These are phyloP conservation scores for Synergus gifuensis DNA, from an alignment of 2,888 invertebrate genomes.

Conservation along the genomic window DNA sequence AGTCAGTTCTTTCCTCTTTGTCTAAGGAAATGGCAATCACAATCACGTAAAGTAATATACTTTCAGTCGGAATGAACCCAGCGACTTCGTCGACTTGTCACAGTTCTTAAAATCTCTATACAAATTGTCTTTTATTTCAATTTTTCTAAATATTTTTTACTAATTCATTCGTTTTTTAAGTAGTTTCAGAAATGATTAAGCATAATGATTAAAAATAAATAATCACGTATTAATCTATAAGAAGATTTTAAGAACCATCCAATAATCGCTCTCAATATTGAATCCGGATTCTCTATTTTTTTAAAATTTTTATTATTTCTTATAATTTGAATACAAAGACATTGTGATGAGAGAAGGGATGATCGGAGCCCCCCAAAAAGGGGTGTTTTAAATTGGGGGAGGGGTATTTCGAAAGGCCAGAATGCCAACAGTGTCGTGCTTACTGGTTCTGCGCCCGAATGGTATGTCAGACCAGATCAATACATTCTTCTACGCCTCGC, in stretches of 20 bases:
- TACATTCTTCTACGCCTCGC: conserved; percentile 75
- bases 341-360: conserved; percentile 50
- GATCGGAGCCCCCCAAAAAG: conserved; percentile 54
- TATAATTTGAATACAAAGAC: conserved; percentile 52
- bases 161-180: too few species aligned
- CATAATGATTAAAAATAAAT: neutral
- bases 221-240: neutral
- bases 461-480: conserved; percentile 74
- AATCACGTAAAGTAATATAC: conserved; percentile 14
- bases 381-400: conserved; percentile 54
- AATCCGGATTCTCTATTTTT: neutral
- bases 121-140: neutral
- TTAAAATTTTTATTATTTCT: conserved; percentile 54
- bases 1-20: conserved; percentile 1
- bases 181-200: neutral
- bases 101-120: neutral
- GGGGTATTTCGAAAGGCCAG: conserved; percentile 62
- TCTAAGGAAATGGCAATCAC: conserved; percentile 20
- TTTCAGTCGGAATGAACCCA: conserved; percentile 10
- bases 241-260: neutral
- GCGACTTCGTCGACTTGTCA: conserved; percentile 8
- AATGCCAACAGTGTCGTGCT: conserved; percentile 71
- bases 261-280: neutral
- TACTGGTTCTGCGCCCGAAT: conserved; percentile 70
- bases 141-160: too few species aligned